These are phyloP conservation scores for Sphaerodactylus townsendi DNA, from an alignment of 2,113 vertebrate species.

Conservation along the genomic window DNA sequence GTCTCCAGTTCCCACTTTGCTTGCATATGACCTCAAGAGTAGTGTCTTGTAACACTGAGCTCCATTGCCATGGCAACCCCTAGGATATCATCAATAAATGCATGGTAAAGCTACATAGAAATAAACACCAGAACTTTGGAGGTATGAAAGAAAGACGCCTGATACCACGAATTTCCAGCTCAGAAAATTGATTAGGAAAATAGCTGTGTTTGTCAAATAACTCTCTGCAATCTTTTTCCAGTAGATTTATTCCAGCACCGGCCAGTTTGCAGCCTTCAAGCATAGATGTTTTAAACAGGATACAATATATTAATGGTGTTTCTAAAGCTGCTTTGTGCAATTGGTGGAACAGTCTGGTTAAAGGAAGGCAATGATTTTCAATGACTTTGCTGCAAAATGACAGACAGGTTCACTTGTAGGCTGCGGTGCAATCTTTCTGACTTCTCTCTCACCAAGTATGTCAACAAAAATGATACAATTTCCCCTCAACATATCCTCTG, in stretches of 20 bases:
- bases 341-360: neutral
- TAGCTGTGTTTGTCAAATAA: fast-evolving
- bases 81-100: conserved; percentile 8
- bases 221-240: neutral
- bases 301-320: neutral
- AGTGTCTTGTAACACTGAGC: neutral
- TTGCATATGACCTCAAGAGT: neutral
- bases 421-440: neutral
- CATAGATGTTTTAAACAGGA: neutral
- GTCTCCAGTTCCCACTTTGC: neutral
- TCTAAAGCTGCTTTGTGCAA: neutral
- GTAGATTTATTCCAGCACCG: neutral
- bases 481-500: neutral
- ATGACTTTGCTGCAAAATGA: neutral
- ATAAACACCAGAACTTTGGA: conserved; percentile 2
- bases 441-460: neutral
- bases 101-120: conserved; percentile 1
- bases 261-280: neutral
- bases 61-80: conserved; percentile 41
- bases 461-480: neutral
- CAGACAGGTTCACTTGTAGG: neutral
- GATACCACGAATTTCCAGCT: conserved; percentile 4
- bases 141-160: conserved; percentile 7
- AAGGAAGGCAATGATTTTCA: neutral
- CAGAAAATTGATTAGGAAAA: neutral